Base-by-base conservation (phyloP, 2,888 invertebrate genomes). In the Campoplex nolae region DNA sequence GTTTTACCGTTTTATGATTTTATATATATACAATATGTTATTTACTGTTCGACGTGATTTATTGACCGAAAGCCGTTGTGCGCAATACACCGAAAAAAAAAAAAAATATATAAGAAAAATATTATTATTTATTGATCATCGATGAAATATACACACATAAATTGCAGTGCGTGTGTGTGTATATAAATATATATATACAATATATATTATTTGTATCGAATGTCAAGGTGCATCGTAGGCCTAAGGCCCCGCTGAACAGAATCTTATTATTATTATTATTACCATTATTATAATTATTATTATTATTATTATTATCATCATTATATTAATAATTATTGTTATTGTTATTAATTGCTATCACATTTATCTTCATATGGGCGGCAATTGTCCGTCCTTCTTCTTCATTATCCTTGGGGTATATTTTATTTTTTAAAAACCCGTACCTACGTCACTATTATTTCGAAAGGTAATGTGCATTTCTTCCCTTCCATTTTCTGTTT, bases 1-100 rank as follows among this genome's bases (percentile, higher is more conserved):
- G 93, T 94, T 93, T 94, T 94, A 93, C 93, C 92, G 93, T 94
- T 94, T 94, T 94, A 93, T 93, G 92, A 94, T 80, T 83, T 76
- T 87, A 86, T 84, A 87, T 38, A 84, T 76, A 84, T 54, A 80
- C 67, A 73, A 85, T 38, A 78, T 90, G 85, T 88, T 89, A 86
- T 88, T 87, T 88, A 88, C 77, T 87, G 85, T 86, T 85, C 85
- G 73, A 84, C 86, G 86, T 83, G 86, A 86, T 84, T 86, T 68
- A 76, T 78, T 54, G 65, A 83, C 73, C 76, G 62, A 83, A 58
- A 88, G 70, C 70, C 62, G 71, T 70, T 76, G 73, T 75, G 77
- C 79, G 65, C 68, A 75, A 67, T 78, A 84, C 78, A 76, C 82
- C 65, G 85, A 76, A 62, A 80, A 73, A 45, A 65, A 62, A 70